phyloP scores from a whole-genome alignment of 2,888 invertebrate species.

The Cosmia trapezina region DNA sequence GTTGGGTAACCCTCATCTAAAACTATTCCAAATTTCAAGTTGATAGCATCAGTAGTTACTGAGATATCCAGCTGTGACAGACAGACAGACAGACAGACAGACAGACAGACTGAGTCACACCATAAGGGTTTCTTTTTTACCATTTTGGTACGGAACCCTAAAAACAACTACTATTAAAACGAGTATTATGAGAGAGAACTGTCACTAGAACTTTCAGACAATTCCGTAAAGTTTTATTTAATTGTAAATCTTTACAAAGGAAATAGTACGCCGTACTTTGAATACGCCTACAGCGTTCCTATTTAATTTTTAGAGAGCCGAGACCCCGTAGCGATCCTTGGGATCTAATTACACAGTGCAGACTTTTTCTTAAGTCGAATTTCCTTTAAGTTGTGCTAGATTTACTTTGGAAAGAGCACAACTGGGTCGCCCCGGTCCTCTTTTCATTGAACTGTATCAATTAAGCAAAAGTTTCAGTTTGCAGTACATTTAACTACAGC shows the following conservation, averaged over 20 bases:
- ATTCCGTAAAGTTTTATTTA: not conserved
- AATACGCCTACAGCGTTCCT: not conserved
- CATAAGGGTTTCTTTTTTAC: too few species aligned
- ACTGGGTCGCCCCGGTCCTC: not conserved
- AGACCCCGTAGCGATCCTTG: not conserved
- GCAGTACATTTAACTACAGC: not conserved
- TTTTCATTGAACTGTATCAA: not conserved
- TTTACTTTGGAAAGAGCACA: not conserved
- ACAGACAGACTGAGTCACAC: too few species aligned
- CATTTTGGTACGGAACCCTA: too few species aligned
- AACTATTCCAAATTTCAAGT: too few species aligned
- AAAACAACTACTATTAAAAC: too few species aligned
- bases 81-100: too few species aligned
- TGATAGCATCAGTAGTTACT: too few species aligned
- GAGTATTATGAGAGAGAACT: too few species aligned
- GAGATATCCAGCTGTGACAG: too few species aligned
- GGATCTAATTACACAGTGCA: slow-evolving; percentile 5
- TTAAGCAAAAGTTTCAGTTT: not conserved
- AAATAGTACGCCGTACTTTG: not conserved
- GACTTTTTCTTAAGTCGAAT: not conserved
- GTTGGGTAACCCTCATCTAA: too few species aligned
- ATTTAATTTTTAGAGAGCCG: slow-evolving; percentile 11
- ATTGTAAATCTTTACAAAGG: slow-evolving; percentile 4
- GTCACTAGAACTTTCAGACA: not conserved
- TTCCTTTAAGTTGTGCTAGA: not conserved